These are phyloP conservation scores for Henicopernis longicauda DNA, from an alignment of 2,113 vertebrate species.

Conservation along the genomic window DNA sequence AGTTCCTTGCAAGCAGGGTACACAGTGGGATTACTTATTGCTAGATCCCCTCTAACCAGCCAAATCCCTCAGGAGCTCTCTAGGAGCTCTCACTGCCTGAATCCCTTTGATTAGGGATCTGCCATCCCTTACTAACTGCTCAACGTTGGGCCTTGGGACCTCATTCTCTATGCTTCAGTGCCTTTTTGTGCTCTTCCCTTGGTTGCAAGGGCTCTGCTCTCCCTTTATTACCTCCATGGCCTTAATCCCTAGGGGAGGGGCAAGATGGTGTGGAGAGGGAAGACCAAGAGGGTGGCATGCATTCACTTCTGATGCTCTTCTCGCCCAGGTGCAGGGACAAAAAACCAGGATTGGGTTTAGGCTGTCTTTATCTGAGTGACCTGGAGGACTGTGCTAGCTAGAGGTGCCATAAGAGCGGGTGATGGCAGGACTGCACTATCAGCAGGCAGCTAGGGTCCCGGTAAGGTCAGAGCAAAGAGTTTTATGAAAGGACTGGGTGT, in stretches of 20 bases:
- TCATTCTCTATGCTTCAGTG: background rate
- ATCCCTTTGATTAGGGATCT: background rate
- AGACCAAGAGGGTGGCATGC: background rate
- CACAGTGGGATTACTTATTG: background rate
- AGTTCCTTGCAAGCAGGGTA: background rate
- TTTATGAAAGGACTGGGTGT: background rate
- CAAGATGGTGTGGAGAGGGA: background rate
- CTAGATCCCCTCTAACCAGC: background rate
- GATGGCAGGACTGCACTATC: background rate
- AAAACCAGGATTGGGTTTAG: background rate
- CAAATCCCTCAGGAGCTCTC: background rate
- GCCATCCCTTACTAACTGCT: background rate
- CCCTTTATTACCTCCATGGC: background rate
- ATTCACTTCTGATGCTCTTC: background rate
- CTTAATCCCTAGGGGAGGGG: background rate
- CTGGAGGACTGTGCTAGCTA: background rate
- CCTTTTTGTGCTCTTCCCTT: background rate
- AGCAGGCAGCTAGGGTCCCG: background rate
- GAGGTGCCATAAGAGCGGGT: background rate
- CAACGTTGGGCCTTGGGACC: background rate
- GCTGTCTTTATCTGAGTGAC: background rate
- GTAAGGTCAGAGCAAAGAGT: background rate
- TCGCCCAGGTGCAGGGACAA: background rate
- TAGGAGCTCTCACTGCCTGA: background rate
- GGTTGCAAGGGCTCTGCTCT: background rate